A percentile compares a stretch with the other conserved stretches of the same genome.
Evolutionary conservation across 2,113 vertebrate genomes (phyloP).

Genomic region (Myotis brandtii): DNA sequence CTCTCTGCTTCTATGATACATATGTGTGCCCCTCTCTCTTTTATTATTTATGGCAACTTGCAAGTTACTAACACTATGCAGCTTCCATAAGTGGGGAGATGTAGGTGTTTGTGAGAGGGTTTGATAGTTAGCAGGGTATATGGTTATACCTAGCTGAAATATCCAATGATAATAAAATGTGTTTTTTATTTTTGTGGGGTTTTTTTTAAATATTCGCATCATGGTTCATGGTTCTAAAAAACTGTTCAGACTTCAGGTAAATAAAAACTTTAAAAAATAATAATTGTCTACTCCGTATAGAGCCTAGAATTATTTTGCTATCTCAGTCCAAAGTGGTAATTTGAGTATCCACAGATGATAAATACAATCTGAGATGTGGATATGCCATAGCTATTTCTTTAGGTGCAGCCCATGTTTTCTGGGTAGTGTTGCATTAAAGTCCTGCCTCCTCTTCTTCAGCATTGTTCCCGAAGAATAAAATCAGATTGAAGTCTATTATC

Average conservation of each 20-base stretch:
- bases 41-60: not conserved
- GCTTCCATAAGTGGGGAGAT: not conserved
- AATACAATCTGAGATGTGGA: not conserved
- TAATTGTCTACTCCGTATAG: not conserved
- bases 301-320: not conserved
- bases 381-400: not conserved
- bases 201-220: not conserved
- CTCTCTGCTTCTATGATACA: not conserved
- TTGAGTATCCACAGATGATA: not conserved
- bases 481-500: not conserved
- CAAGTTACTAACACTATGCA: not conserved
- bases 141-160: not conserved
- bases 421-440: fast-evolving
- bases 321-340: not conserved
- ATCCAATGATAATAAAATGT: not conserved
- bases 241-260: not conserved
- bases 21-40: not conserved
- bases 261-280: not conserved
- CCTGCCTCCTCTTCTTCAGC: not conserved
- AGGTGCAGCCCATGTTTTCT: not conserved
- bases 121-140: fast-evolving
- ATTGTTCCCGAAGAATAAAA: not conserved
- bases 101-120: not conserved
- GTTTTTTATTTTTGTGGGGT: too few species aligned
- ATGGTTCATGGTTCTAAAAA: not conserved